These are phyloP conservation scores for Drosophila suboccidentalis DNA, from an alignment of 2,888 invertebrate species.

Conservation along the genomic window DNA sequence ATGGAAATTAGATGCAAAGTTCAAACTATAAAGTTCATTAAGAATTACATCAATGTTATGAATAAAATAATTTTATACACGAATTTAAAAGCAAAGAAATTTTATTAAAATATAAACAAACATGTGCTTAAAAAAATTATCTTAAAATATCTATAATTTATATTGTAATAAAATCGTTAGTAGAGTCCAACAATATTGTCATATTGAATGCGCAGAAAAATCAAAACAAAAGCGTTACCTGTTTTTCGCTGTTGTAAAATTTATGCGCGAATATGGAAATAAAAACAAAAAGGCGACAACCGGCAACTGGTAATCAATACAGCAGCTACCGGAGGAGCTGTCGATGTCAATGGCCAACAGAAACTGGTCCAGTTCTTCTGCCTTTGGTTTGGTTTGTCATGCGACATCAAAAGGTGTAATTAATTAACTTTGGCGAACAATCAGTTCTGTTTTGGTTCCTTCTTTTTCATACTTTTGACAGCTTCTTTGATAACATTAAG, in stretches of 20 bases:
- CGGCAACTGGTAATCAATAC: conserved; percentile 28
- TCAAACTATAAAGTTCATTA: background rate
- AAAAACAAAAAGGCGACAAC: conserved; percentile 63
- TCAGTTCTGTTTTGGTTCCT: conserved; percentile 31
- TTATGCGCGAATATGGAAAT: conserved; percentile 58
- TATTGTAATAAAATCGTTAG: conserved; percentile 4
- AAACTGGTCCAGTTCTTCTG: conserved; percentile 58
- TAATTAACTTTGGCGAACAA: conserved; percentile 39
- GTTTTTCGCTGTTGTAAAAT: conserved; percentile 27
- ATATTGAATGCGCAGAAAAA: conserved; percentile 38
- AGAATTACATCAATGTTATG: background rate
- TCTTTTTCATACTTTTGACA: conserved; percentile 28
- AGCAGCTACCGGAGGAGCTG: conserved; percentile 25
- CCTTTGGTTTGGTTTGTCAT: conserved; percentile 34
- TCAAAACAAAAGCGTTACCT: conserved; percentile 55
- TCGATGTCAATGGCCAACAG: conserved; percentile 50
- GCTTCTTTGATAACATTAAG: conserved; percentile 33
- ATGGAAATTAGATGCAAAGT: background rate
- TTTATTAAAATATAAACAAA: background rate
- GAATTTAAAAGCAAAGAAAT: background rate
- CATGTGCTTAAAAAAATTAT: background rate
- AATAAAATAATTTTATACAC: background rate
- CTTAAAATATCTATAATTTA: background rate
- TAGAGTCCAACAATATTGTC: conserved; percentile 7
- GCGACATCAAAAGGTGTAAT: conserved; percentile 35